Evolutionary conservation across 2,113 vertebrate species (phyloP), one percentile per base, ranked within the genome.

Genomic region (Trachemys scripta): DNA sequence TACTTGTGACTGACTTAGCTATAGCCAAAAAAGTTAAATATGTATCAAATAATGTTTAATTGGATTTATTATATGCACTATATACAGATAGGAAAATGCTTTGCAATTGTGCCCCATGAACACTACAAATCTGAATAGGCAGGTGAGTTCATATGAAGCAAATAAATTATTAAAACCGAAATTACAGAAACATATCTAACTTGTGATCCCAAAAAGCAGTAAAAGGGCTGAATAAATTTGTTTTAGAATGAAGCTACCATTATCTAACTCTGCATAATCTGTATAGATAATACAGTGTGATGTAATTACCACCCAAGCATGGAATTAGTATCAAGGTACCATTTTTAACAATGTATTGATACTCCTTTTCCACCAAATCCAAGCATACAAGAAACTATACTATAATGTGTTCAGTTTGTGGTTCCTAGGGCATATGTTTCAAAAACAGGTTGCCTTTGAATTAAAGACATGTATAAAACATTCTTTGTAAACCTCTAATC

Each of bases 11-110:
- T 97, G 98, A 98, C 98, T 98, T 98, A 98, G 98, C 98, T 98
- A 99, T 97, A 98, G 98, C 97, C 98, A 98, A 98, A 98, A 98
- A 98, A 98, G 93, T 98, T 98, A 99, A 99, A 98, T 98, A 99
- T 98, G 98, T 99, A 98, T 99, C 98, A 98, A 98, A 98, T 98
- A 98, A 98, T 98, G 98, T 98, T 98, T 98, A 98, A 99, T 98
- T 98, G 98, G 98, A 98, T 98, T 98, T 98, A 98, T 98, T 98
- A 98, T 98, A 98, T 98, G 98, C 98, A 98, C 98, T 99, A 99
- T 99, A 98, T 99, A 99, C 98, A 99, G 96, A 98, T 98, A 98
- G 98, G 98, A 98, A 98, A 98, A 98, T 97, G 97, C 95, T 91
- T 98, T 97, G 98, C 95, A 97, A 94, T 97, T 98, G 97, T 98